phyloP scores from a whole-genome alignment of 2,888 invertebrate species.

The Heteropelma amictum region DNA sequence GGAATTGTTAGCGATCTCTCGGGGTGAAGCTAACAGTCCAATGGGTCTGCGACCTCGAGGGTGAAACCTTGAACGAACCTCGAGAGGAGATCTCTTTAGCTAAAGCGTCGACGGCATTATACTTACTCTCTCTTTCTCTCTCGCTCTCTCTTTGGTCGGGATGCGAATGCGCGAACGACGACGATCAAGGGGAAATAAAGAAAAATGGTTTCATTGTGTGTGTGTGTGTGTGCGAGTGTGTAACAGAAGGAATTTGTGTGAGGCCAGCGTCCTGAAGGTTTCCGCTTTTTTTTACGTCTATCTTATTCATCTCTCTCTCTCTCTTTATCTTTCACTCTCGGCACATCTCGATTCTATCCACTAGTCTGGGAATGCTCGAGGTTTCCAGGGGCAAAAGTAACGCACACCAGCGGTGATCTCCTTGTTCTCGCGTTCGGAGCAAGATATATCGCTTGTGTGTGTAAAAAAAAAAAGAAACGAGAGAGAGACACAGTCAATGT shows the following conservation, averaged over 20 bases:
- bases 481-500: not conserved
- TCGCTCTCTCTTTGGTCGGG: no score
- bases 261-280: slow-evolving; percentile 58
- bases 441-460: not conserved
- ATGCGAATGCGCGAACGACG: slow-evolving; percentile 29
- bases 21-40: slow-evolving; percentile 51
- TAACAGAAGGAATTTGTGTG: slow-evolving; percentile 47
- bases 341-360: slow-evolving; percentile 50
- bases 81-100: slow-evolving; percentile 50
- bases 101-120: slow-evolving; percentile 49
- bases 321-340: slow-evolving; percentile 42
- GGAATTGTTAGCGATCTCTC: slow-evolving; percentile 44
- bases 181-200: slow-evolving; percentile 46
- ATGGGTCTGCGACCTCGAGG: slow-evolving; percentile 67
- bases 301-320: slow-evolving; percentile 41
- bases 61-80: slow-evolving; percentile 68
- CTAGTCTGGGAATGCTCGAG: slow-evolving; percentile 70
- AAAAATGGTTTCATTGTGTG: no score
- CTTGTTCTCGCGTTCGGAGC: slow-evolving; percentile 36
- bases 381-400: slow-evolving; percentile 63
- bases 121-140: no score
- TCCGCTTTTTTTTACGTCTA: slow-evolving; percentile 48
- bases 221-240: slow-evolving; percentile 3
- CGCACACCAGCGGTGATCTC: slow-evolving; percentile 38
- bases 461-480: slow-evolving; percentile 3